Base-by-base conservation (phyloP, 2,797 vertebrate species). In the Acipenser ruthenus region DNA sequence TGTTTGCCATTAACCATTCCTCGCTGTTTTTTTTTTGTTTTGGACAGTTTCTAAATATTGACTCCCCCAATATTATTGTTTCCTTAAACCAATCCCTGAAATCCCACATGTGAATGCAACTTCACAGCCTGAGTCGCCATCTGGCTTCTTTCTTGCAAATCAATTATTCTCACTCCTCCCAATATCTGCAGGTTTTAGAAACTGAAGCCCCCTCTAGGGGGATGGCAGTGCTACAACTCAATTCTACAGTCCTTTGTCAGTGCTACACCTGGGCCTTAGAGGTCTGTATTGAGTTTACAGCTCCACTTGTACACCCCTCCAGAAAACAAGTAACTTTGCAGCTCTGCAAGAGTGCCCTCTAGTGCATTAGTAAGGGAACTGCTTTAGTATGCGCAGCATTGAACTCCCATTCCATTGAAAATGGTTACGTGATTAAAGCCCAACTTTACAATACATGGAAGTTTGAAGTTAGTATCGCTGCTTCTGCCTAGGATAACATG, bases 111-210 rank as follows among this genome's bases (percentile, higher is more conserved):
- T 70, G 74, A 65, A 71, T 79, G 77, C 81, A 67, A 75, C 76
- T 76, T 68, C 66, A 76, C 74, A 75, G 74, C 73, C 77, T 62
- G 70, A 79, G 84, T 79, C 78, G 76, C 75, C 76, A 74, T 79
- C 79, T 86, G 78, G 82, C 83, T 86, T 76, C 81, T 86, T 78
- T 73, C 71, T 79, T 82, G 79, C 77, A 72, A 68, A 82, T 79
- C 75, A 78, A 78, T 76, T 74, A 37, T 37, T 53, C 37, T 58
- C 23, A 12, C 50, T 37, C 37, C 12, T 58, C 10, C 12, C 7
- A 58, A n/a, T 13, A n/a, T 58, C 37, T 37, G 37, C 37, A 37
- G 37, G 37, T 37, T 37, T 58, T 58, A 13, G 12, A 58, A 58
- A 58, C 15, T 11, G 55, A 58, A 58, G 55, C 55, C 55, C 12